Conservation (phyloP, 2,797 vertebrate genomes). For the Syngnathus acus region DNA sequence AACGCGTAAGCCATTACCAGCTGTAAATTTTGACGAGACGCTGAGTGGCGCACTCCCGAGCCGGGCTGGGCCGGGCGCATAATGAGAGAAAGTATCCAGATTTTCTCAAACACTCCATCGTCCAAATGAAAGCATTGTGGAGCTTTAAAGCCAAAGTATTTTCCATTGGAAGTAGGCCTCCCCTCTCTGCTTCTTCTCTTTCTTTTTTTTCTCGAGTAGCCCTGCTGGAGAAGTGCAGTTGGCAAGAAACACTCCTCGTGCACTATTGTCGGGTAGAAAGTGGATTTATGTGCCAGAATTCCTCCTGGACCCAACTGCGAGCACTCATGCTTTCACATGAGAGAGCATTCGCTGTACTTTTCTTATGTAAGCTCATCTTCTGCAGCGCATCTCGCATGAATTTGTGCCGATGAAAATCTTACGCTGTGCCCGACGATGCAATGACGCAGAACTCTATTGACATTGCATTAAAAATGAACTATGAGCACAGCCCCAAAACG, state of each 20-base stretch:
- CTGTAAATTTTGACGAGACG: constrained; percentile 50
- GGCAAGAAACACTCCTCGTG: constrained; percentile 35
- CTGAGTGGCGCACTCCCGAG: constrained; percentile 24
- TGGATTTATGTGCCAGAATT: constrained; percentile 39
- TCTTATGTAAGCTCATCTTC: not conserved
- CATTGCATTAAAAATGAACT: not conserved
- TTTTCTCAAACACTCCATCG: constrained; percentile 38
- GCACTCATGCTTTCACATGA: constrained; percentile 7
- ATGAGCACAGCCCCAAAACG: not conserved
- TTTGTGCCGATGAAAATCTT: not conserved
- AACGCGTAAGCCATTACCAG: constrained; percentile 47
- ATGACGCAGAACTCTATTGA: not conserved
- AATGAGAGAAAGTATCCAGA: constrained; percentile 50
- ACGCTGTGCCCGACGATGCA: not conserved
- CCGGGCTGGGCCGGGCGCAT: constrained; percentile 5
- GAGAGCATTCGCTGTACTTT: not conserved
- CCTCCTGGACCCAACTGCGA: constrained; percentile 17
- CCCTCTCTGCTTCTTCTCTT: constrained; percentile 23
- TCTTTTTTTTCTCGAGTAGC: constrained; percentile 36
- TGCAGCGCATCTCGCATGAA: not conserved
- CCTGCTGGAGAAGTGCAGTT: constrained; percentile 50
- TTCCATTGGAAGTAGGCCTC: constrained; percentile 59
- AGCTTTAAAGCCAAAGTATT: constrained; percentile 50
- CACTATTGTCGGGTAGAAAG: constrained; percentile 27
- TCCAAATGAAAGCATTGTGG: constrained; percentile 52